Evolutionary conservation across 2,888 invertebrate genomes (phyloP), one percentile per base, ranked within the genome.

Genomic region (Mylabris sibirica): DNA sequence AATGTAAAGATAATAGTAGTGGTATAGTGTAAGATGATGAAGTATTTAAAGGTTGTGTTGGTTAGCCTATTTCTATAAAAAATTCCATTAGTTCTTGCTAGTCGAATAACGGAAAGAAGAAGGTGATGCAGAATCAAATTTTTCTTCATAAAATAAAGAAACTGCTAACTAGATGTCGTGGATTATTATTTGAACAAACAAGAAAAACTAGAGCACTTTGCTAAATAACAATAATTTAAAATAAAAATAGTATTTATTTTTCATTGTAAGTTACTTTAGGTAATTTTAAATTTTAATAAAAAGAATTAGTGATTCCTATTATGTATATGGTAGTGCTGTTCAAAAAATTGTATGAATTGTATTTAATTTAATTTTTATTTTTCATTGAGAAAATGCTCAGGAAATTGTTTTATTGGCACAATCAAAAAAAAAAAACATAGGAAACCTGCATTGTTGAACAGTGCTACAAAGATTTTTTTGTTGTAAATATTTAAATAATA

Each of bases 201-300:
- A n/a, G n/a, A n/a, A 38, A 38, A 38, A 38, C 38, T 78, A 81
- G 78, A 81, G 80, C 81, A 81, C 81, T 75, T 75, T 71, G 74
- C 73, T 73, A 76, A 78, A 75, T 76, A 75, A 74, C 73, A 71
- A 77, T 77, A 79, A 79, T 76, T 77, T 80, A 30, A 30, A 30
- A 38, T 77, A 78, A 78, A 77, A 75, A 79, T 81, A 81, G 78
- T 80, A 81, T 82, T 82, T 80, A 81, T 80, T 53, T 53, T 79
- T 79, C 76, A 76, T 70, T 73, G 72, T 78, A 79, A 78, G 76
- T 78, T 78, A 44, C 74, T 77, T 74, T 71, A 76, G 74, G 72
- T 76, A 76, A 53, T 78, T 78, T 75, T 72, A 76, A 76, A 11
- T 11, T 35, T 8, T 8, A 41, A 41, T 8, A 49, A 49, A 49